phyloP scores from a whole-genome alignment of 1,140 invertebrate genomes.

The Protaetia brevitarsis region DNA sequence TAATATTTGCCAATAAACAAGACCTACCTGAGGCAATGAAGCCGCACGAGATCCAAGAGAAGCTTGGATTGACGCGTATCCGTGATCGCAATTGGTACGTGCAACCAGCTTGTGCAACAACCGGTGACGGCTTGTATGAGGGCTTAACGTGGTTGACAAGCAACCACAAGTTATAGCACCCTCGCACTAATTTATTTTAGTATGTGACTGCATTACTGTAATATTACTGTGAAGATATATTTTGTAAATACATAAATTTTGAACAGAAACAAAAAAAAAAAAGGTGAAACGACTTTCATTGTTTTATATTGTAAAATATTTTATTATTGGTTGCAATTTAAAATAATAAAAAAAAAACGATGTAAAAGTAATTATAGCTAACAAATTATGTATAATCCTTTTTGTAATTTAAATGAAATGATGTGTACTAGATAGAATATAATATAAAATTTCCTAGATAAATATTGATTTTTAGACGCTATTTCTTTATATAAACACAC shows the following conservation, averaged over 20 bases:
- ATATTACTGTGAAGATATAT: conserved; percentile 32
- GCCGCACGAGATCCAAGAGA: conserved; percentile 99
- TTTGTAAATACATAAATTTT: conserved; percentile 35
- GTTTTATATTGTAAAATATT: conserved; percentile 48
- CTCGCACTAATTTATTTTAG: conserved; percentile 46
- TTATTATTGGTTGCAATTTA: conserved; percentile 26
- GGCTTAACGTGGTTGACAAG: conserved; percentile 98
- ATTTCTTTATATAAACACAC: not conserved
- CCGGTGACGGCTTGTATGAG: conserved; percentile 97
- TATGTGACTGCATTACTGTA: conserved; percentile 39
- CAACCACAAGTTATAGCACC: conserved; percentile 91
- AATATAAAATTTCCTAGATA: not conserved
- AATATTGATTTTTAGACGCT: not conserved
- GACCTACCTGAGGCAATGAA: conserved; percentile 99
- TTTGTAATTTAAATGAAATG: not conserved
- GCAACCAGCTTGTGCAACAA: conserved; percentile 96
- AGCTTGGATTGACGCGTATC: conserved; percentile 94
- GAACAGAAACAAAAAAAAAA: conserved; percentile 24
- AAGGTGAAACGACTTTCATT: conserved; percentile 41
- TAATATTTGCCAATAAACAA: conserved; percentile 99
- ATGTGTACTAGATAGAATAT: not conserved
- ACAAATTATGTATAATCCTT: not conserved
- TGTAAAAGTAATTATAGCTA: not conserved
- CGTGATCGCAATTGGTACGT: conserved; percentile 99
- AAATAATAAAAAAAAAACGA: too few relatives aligned